Evolutionary conservation across 2,113 vertebrate species (phyloP).

Genomic region (Epinephelus fuscoguttatus): DNA sequence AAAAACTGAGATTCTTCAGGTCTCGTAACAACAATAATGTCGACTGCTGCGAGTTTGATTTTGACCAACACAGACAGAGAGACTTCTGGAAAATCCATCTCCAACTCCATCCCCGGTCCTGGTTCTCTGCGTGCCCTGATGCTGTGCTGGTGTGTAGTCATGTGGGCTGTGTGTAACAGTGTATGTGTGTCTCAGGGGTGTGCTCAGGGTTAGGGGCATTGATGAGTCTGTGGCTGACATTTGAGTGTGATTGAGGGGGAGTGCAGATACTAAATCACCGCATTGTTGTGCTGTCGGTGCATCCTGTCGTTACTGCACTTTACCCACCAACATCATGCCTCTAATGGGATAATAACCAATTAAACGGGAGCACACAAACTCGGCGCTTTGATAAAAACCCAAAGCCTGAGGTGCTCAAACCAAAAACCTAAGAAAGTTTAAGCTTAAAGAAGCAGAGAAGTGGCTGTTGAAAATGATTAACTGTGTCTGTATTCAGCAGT

Average conservation of each 20-base stretch:
- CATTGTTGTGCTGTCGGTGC: slow-evolving; percentile 72
- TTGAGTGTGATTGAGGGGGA: slow-evolving; percentile 73
- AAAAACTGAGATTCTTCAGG: not conserved
- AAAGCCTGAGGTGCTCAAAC: slow-evolving; percentile 55
- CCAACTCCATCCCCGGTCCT: not conserved
- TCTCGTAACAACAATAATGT: not conserved
- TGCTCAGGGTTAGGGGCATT: slow-evolving; percentile 67
- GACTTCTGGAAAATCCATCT: slow-evolving; percentile 49
- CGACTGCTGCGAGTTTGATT: slow-evolving; percentile 24
- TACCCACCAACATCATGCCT: slow-evolving; percentile 41
- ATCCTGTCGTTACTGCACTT: slow-evolving; percentile 64
- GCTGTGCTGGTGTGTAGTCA: slow-evolving; percentile 52
- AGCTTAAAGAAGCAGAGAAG: slow-evolving; percentile 36
- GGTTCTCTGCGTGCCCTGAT: slow-evolving; percentile 19
- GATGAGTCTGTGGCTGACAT: slow-evolving; percentile 79
- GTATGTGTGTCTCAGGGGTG: slow-evolving; percentile 64
- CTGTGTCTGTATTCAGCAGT: slow-evolving; percentile 52
- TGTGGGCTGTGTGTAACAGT: slow-evolving; percentile 31
- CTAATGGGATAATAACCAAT: slow-evolving; percentile 74
- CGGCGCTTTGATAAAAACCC: slow-evolving; percentile 30
- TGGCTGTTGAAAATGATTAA: slow-evolving; percentile 62
- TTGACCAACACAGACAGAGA: slow-evolving; percentile 24
- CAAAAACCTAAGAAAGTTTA: slow-evolving; percentile 36
- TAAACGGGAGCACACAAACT: slow-evolving; percentile 60
- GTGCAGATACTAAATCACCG: slow-evolving; percentile 73